Evolutionary conservation across 1,140 invertebrate species (phyloP).

Genomic region (Drosophila elegans): DNA sequence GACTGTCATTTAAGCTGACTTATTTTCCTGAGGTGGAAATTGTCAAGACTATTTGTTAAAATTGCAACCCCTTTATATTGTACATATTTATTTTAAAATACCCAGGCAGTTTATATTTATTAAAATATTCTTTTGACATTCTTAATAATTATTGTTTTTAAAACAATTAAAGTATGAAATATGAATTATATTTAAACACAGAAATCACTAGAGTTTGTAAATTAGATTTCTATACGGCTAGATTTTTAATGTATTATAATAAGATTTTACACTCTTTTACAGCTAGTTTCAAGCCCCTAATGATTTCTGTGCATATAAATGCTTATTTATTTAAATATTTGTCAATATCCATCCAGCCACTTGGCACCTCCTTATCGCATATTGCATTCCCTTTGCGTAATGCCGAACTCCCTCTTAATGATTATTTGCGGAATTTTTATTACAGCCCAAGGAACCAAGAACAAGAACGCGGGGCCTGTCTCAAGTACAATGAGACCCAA

Average conservation of each 20-base stretch:
- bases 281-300: no score
- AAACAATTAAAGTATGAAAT: not conserved
- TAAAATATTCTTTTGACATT: no score
- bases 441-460: constrained; percentile 11
- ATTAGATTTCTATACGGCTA: no score
- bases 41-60: not conserved
- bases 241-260: no score
- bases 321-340: no score
- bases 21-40: not conserved
- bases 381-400: constrained; percentile 2
- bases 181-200: no score
- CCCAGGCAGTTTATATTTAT: no score
- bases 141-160: not conserved
- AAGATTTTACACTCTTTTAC: no score
- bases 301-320: not conserved
- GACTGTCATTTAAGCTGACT: not conserved
- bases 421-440: constrained; percentile 69
- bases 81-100: no score
- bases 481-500: constrained; percentile 10
- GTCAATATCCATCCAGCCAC: not conserved
- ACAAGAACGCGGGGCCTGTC: not conserved
- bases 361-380: constrained; percentile 1
- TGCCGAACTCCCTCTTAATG: constrained; percentile 9
- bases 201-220: no score
- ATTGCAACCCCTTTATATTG: no score